Conservation (phyloP, 2,797 vertebrate genomes). For the Labeo calbasu region DNA sequence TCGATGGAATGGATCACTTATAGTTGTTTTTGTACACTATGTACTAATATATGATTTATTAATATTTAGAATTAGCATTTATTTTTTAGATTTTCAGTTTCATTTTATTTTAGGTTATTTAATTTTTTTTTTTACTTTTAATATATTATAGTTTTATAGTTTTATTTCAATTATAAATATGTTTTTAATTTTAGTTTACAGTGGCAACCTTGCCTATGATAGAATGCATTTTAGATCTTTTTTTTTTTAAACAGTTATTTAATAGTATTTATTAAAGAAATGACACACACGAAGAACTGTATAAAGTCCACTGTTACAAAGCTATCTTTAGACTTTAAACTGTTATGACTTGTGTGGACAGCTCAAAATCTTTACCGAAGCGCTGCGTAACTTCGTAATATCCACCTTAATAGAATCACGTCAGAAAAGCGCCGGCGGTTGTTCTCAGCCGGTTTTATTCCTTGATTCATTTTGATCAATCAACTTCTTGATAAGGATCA, state of each 20-base stretch:
- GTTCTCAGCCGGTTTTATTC: background rate
- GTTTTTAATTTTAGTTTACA: background rate
- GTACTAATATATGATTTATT: background rate
- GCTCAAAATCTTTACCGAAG: constrained; percentile 14
- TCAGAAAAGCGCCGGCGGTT: background rate
- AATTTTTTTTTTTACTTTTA: background rate
- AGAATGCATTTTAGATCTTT: background rate
- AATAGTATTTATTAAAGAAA: background rate
- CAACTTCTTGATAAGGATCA: constrained; percentile 29
- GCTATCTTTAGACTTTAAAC: background rate
- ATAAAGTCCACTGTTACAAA: background rate
- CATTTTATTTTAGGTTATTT: background rate
- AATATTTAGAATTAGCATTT: background rate
- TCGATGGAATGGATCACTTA: background rate
- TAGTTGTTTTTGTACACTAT: background rate
- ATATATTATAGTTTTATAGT: background rate
- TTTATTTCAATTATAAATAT: background rate
- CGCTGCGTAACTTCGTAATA: background rate
- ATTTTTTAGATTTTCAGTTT: background rate
- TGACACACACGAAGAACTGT: background rate
- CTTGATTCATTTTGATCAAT: constrained; percentile 25
- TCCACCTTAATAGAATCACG: background rate
- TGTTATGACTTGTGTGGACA: background rate
- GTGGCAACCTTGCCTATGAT: background rate
- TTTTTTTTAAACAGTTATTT: background rate